Percentiles rank a stretch among this genome's conserved stretches.
These are phyloP conservation scores for Scaptomyza reducta DNA, from an alignment of 2,888 invertebrate species.

Conservation along the genomic window DNA sequence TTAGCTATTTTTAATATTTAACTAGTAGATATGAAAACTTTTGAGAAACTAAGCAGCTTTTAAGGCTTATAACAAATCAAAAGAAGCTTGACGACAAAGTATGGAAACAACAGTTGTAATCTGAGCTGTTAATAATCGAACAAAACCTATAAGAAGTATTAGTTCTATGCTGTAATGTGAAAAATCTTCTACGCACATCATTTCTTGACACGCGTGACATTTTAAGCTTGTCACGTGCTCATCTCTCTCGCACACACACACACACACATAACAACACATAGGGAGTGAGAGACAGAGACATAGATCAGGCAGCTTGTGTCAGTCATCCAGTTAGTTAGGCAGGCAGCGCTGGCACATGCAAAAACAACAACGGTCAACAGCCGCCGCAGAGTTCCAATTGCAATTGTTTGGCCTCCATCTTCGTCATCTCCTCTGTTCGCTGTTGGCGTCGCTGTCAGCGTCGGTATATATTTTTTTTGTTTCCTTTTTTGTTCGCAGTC, in stretches of 20 bases:
- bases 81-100: not conserved
- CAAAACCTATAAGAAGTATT: not conserved
- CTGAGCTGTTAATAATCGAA: not conserved
- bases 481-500: constrained; percentile 42
- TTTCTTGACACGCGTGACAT: constrained; percentile 10
- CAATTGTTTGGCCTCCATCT: constrained; percentile 32
- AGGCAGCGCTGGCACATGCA: constrained; percentile 5
- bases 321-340: constrained; percentile 29
- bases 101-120: not conserved
- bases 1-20: no score
- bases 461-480: constrained; percentile 19
- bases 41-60: not conserved
- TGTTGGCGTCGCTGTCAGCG: constrained; percentile 48
- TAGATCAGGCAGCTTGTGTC: constrained; percentile 40
- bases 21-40: not conserved
- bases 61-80: not conserved
- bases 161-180: constrained; percentile 2
- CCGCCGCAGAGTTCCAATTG: constrained; percentile 41
- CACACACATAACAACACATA: constrained; percentile 1
- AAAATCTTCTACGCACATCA: no score
- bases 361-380: constrained; percentile 58
- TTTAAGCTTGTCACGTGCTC: constrained; percentile 38
- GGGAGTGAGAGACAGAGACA: not conserved
- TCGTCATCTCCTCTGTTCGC: constrained; percentile 19
- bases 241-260: constrained; percentile 23